Evolutionary conservation across 1,140 invertebrate species (phyloP).

Genomic region (Diorhabda elongata): DNA sequence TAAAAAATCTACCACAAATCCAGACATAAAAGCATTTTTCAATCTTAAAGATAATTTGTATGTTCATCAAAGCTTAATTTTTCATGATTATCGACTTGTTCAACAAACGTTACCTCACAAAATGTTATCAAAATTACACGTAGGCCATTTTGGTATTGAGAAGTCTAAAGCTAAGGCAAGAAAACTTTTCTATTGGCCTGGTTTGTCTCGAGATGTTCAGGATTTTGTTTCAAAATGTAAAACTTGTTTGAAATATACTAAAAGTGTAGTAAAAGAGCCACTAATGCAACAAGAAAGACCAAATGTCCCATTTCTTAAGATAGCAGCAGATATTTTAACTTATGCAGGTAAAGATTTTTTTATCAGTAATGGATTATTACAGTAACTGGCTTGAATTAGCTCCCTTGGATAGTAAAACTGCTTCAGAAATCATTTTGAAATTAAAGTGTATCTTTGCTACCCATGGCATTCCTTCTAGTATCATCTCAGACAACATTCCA

Average conservation of each 20-base stretch:
- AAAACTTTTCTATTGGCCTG: conserved; percentile 41
- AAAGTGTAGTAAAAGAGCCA: conserved; percentile 42
- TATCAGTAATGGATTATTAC: conserved; percentile 22
- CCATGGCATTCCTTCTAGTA: conserved; percentile 33
- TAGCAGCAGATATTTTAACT: conserved; percentile 41
- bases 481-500: conserved; percentile 39
- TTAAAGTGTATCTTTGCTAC: conserved; percentile 29
- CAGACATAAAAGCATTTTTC: conserved; percentile 12
- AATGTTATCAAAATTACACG: conserved; percentile 24
- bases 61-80: conserved; percentile 16
- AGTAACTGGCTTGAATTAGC: conserved; percentile 40
- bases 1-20: not conserved
- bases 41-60: conserved; percentile 15
- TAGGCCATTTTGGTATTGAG: conserved; percentile 26
- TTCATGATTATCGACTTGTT: conserved; percentile 19
- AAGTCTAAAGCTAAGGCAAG: conserved; percentile 26
- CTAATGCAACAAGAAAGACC: conserved; percentile 39
- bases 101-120: conserved; percentile 11
- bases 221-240: conserved; percentile 43
- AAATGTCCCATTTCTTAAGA: conserved; percentile 35
- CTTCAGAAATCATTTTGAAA: conserved; percentile 8
- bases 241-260: conserved; percentile 38
- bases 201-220: conserved; percentile 46
- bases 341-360: conserved; percentile 13
- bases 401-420: conserved; percentile 30